Evolutionary conservation across 1,140 invertebrate genomes (phyloP), one percentile per base, ranked within the genome.

Genomic region (Eupeodes corollae): DNA sequence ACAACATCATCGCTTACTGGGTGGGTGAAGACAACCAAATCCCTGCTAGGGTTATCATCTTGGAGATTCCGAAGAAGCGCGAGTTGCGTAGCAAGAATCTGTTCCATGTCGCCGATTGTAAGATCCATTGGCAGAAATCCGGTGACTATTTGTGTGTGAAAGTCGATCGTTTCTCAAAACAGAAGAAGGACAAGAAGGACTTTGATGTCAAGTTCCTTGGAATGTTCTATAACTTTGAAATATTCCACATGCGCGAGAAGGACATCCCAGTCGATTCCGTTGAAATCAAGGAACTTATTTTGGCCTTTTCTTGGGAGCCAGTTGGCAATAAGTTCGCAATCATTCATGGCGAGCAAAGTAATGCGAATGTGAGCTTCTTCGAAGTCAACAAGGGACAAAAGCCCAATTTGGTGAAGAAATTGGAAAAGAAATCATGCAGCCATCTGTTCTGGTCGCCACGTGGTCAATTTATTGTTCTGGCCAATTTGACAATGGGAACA

Each of bases 171-270:
- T 99, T 97, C 68, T 84, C 86, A 5, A 98, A 98, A 73, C 77
- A 84, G n/a, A 83, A 84, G 72, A 93, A 84, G 75, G 95, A 84
- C 70, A 93, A 82, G 73, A 90, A 73, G 63, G 79, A 88, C 48
- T 77, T 78, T 53, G 84, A 92, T 48, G 80, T 80, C 44, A 98
- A 98, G 72, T 98, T 98, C 66, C 88, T 88, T 51, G 93, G 95
- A 56, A 90, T 97, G 79, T 95, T 94, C 56, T 97, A 92, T 72
- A 98, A 99, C 68, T 96, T 99, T 73, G 96, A 99, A 74, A 91
- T 99, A 52, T 99, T 99, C 75, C 91, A 96, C 59, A 93, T 98
- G 83, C 75, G 90, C 46, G 93, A 98, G 61, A 99, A 99, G 66
- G 86, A 97, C 66, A 91, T 99, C 53, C 95, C 97, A 0, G 93